Evolutionary conservation across 2,113 vertebrate genomes (phyloP), one percentile per base, ranked within the genome.

Genomic region (Triplophysa dalaica): DNA sequence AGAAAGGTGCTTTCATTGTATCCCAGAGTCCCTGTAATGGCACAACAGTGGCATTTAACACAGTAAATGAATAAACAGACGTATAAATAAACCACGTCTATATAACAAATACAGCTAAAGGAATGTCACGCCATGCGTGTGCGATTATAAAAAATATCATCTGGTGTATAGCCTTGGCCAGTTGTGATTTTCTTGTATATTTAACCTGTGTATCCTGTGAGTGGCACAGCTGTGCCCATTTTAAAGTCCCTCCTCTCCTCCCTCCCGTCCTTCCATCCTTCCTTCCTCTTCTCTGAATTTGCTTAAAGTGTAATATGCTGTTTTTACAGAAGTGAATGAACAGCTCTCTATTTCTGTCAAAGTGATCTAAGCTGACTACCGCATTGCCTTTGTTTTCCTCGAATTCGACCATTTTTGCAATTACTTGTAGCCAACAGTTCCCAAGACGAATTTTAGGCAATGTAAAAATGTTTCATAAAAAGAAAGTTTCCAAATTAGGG

Each of bases 1-100:
- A 96, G 93, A 45, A 98, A 98, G 2, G 97, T 94, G 85, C 95
- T 98, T 91, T 96, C 91, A 3, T 98, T 98, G 88, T 93, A 89
- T 45, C 94, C 95, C 1, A 91, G 91, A 1, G 95, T 96, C 12
- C 96, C 97, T 99, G 85, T 16, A 76, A 70, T 19, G 26, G 17
- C 10, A 60, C 19, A 12, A 58, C 19, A 69, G 19, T n/a, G 19
- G 2, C 33, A 72, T 52, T 10, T 43, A 70, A 54, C 41, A 43
- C 17, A 17, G 8, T 58, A 2, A 56, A 58, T 11, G 13, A 11
- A 26, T 4, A 5, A 26, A 33, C 11, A 66, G 14, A 11, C 5
- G 11, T 45, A 45, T 45, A 45, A 45, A 11, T 45, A 45, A 45
- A 11, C 41, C 7, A 43, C 10, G 9, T 9, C 10, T 43, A 38